phyloP scores from a whole-genome alignment of 2,797 vertebrate species.

The Typhlichthys eigenmanni region DNA sequence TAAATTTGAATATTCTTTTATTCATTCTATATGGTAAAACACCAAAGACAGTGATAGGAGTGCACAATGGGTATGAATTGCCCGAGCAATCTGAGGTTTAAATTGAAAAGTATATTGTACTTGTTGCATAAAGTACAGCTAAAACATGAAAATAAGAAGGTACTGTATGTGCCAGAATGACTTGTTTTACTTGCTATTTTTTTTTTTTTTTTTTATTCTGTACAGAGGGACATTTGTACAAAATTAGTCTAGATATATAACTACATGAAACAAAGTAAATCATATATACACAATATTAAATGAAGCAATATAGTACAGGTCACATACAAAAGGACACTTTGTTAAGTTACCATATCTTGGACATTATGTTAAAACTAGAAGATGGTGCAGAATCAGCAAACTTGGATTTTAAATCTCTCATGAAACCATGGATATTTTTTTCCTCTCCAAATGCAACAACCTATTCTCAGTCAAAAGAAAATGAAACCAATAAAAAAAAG shows the following conservation, averaged over 20 bases:
- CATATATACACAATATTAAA: constrained; percentile 99
- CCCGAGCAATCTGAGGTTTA: constrained; percentile 80
- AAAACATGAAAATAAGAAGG: constrained; percentile 79
- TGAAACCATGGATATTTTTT: constrained; percentile 48
- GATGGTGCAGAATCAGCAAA: constrained; percentile 80
- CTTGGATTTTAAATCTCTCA: constrained; percentile 62
- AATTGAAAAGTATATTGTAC: constrained; percentile 82
- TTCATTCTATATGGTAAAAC: constrained; percentile 89
- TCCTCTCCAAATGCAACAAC: constrained; percentile 58
- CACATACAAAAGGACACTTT: constrained; percentile 97
- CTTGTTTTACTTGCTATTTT: constrained; percentile 87
- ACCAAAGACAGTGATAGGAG: constrained; percentile 89
- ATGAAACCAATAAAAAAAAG: constrained; percentile 58
- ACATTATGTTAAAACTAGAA: constrained; percentile 80
- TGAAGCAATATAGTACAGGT: constrained; percentile 92
- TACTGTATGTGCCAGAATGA: constrained; percentile 84
- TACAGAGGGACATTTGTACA: constrained; percentile 99
- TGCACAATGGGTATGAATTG: constrained; percentile 84
- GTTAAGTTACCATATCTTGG: constrained; percentile 85
- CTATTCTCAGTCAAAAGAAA: constrained; percentile 51
- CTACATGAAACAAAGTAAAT: constrained; percentile 98
- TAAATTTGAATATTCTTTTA: constrained; percentile 93
- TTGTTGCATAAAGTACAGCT: constrained; percentile 78
- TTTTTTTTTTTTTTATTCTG: constrained; percentile 88
- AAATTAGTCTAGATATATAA: constrained; percentile 99